Percentiles rank a stretch among this genome's conserved stretches.
These are phyloP conservation scores for Polyommatus icarus DNA, from an alignment of 2,888 invertebrate genomes.

Conservation along the genomic window DNA sequence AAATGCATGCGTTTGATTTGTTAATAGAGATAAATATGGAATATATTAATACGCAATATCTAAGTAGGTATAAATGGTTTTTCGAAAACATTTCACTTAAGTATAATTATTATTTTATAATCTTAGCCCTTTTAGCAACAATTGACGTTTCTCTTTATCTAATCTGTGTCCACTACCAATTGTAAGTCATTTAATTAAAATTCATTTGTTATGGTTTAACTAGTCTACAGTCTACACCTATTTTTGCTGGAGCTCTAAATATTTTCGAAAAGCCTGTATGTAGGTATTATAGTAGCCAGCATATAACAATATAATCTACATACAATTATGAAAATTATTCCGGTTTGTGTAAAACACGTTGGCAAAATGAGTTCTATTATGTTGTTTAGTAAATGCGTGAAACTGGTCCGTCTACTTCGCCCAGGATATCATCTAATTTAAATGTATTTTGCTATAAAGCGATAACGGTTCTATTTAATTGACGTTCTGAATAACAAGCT, in stretches of 20 bases:
- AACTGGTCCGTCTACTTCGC: constrained; percentile 19
- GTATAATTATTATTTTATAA: too few species aligned
- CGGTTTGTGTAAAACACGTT: constrained; percentile 16
- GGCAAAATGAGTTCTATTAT: constrained; percentile 18
- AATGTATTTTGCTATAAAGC: constrained; percentile 12
- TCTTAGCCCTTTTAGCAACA: too few species aligned
- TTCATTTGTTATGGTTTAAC: too few species aligned
- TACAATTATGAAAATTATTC: constrained; percentile 2
- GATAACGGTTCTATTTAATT: constrained; percentile 25
- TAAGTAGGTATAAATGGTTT: neutral
- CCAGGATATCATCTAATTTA: constrained; percentile 25
- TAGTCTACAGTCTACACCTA: too few species aligned
- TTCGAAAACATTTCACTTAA: neutral
- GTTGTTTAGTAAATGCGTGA: constrained; percentile 14
- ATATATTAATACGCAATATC: neutral
- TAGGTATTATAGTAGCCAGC: neutral
- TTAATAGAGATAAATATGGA: neutral
- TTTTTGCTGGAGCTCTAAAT: neutral
- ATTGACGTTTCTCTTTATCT: too few species aligned
- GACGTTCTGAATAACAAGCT: constrained; percentile 9
- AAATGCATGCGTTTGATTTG: constrained; percentile 21
- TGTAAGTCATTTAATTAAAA: too few species aligned
- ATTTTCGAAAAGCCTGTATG: neutral
- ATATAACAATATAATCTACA: constrained; percentile 3
- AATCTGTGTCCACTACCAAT: too few species aligned